Percentiles rank a stretch among this genome's conserved stretches.
Conservation (phyloP, 2,797 vertebrate species). For the Eulemur rubriventer region DNA sequence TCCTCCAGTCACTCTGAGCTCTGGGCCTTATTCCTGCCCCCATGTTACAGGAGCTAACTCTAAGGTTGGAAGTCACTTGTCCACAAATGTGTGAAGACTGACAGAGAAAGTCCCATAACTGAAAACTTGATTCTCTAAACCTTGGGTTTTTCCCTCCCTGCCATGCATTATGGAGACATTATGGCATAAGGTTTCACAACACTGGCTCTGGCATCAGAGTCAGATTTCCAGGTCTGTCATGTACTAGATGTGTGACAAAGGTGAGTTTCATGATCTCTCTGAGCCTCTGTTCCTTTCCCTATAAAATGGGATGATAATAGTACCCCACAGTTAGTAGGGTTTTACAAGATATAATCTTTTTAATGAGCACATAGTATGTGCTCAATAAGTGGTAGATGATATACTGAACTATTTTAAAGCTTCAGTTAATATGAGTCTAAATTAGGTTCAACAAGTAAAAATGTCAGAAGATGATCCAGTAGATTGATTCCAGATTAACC, state of each 20-base stretch:
- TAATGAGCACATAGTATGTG: background rate
- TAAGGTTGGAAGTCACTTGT: background rate
- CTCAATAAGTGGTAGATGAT: background rate
- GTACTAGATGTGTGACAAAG: background rate
- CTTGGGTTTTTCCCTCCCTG: background rate
- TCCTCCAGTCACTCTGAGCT: rapidly evolving
- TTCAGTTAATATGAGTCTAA: background rate
- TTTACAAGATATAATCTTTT: background rate
- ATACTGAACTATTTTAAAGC: background rate
- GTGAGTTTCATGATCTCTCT: background rate
- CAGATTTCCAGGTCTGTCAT: background rate
- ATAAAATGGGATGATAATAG: background rate
- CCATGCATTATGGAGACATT: background rate
- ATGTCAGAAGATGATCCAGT: background rate
- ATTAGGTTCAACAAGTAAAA: background rate
- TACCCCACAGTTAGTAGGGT: background rate
- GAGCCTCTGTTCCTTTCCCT: background rate
- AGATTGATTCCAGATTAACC: background rate
- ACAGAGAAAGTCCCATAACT: background rate
- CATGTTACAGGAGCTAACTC: background rate
- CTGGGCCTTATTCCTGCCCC: background rate
- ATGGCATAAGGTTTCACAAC: background rate
- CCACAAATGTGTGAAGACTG: background rate
- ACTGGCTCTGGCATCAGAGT: background rate
- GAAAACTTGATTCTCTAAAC: background rate